These are phyloP conservation scores for Gallinago paraguaiae DNA, from an alignment of 2,113 vertebrate genomes.

Conservation along the genomic window DNA sequence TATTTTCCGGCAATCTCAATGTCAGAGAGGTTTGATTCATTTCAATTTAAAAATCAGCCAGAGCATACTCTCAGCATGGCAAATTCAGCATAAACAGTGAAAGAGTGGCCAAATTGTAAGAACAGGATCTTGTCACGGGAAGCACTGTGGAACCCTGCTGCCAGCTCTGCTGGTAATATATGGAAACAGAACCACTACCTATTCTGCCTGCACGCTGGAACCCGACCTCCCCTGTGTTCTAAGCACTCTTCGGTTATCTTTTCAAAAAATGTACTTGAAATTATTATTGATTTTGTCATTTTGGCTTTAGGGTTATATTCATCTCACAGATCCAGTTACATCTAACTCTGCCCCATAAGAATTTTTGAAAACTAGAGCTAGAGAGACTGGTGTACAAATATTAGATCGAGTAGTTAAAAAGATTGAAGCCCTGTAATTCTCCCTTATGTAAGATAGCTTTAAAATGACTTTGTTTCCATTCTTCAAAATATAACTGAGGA, in stretches of 20 bases:
- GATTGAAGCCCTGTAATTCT: not conserved
- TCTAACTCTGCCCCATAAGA: not conserved
- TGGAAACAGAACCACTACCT: not conserved
- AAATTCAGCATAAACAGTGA: not conserved
- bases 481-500: not conserved
- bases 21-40: constrained; percentile 15
- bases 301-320: constrained; percentile 9
- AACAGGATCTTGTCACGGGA: not conserved
- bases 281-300: constrained; percentile 66
- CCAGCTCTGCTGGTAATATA: constrained; percentile 27
- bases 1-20: not conserved
- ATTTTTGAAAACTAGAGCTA: not conserved
- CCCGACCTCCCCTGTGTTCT: not conserved
- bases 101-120: not conserved
- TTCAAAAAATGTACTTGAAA: constrained; percentile 34
- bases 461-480: constrained; percentile 26
- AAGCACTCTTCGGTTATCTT: constrained; percentile 30
- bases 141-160: constrained; percentile 5
- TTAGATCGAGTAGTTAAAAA: not conserved
- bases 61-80: constrained; percentile 19
- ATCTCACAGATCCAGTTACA: not conserved
- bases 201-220: not conserved
- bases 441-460: not conserved
- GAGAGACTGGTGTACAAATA: not conserved
- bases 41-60: constrained; percentile 44